Base-by-base conservation (phyloP, 2,888 invertebrate species). In the Cataglyphis albicans region DNA sequence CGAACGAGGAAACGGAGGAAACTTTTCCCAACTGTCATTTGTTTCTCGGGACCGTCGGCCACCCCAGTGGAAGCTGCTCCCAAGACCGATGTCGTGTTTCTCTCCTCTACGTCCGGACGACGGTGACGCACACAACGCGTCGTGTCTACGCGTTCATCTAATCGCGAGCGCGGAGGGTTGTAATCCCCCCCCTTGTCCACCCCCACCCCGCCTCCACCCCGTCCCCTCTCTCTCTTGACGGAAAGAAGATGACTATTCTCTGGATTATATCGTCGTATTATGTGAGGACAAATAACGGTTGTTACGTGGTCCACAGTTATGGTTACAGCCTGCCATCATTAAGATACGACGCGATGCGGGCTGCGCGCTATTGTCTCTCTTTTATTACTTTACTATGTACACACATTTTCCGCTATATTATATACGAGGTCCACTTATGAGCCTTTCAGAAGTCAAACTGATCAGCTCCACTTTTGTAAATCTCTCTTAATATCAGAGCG, bases 21-120 rank as follows among this genome's bases (percentile, higher is more conserved):
- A 91, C 86, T 87, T 91, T 91, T 91, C 88, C 90, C 87, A 92
- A 92, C 91, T 91, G 90, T 91, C 92, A 91, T 92, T 92, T 92
- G 91, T 92, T 90, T 90, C 78, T 72, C 41, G 44, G 72, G n/a
- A 9, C 5, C 7, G 32, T 38, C 21, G 44, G 41, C 78, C 78
- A 44, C 57, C 70, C 78, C 57, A 12, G 57, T 35, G 67, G 55
- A 41, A 67, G 44, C 63, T 18, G 72, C 32, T 21, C 29, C 32
- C 41, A 4, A 59, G 78, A 76, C 32, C 78, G 72, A 80, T 35
- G 72, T 80, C 72, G 59, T 35, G 57, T 32, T 78, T 57, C 59
- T 76, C 67, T 75, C 18, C 9, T 65, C 12, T 55, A 59, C 70
- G 59, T 70, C 78, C 72, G 21, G 21, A 32, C 44, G 35, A 32